Evolutionary conservation across 1,140 invertebrate genomes (phyloP).

Genomic region (Manduca sexta): DNA sequence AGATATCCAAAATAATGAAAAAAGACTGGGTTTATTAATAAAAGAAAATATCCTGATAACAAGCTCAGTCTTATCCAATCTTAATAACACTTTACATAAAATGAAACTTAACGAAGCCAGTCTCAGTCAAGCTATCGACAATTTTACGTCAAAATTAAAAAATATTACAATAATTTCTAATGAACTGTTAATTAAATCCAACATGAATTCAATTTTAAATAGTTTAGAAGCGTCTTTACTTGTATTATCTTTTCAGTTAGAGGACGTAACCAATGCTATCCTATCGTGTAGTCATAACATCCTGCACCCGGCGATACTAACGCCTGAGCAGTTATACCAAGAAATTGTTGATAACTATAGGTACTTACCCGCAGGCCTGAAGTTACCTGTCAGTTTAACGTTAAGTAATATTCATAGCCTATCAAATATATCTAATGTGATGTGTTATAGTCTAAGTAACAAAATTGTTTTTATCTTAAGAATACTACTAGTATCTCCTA

Average conservation of each 20-base stretch:
- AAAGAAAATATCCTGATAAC: constrained; percentile 22
- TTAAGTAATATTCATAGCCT: constrained; percentile 13
- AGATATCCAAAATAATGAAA: constrained; percentile 14
- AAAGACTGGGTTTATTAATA: constrained; percentile 10
- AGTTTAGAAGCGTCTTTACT: constrained; percentile 16
- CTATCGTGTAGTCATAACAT: constrained; percentile 16
- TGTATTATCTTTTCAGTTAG: constrained; percentile 19
- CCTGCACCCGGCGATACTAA: constrained; percentile 15
- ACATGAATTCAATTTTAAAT: constrained; percentile 8
- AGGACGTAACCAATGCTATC: constrained; percentile 17
- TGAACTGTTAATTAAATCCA: constrained; percentile 4
- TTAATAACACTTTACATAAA: constrained; percentile 14
- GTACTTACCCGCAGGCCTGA: constrained; percentile 8
- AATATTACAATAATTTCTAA: constrained; percentile 9
- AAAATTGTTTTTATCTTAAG: constrained; percentile 19
- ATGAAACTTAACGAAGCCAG: constrained; percentile 14
- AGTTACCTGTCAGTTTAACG: constrained; percentile 17
- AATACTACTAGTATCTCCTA: constrained; percentile 10
- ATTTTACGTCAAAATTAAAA: constrained; percentile 8
- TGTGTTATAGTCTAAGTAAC: constrained; percentile 11
- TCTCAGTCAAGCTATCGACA: constrained; percentile 13
- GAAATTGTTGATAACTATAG: constrained; percentile 20
- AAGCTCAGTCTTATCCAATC: background rate
- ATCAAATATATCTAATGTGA: constrained; percentile 10
- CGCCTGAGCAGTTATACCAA: constrained; percentile 10